Conservation (phyloP, 1,140 invertebrate species). For the Pachyrhynchus sulphureomaculatus region DNA sequence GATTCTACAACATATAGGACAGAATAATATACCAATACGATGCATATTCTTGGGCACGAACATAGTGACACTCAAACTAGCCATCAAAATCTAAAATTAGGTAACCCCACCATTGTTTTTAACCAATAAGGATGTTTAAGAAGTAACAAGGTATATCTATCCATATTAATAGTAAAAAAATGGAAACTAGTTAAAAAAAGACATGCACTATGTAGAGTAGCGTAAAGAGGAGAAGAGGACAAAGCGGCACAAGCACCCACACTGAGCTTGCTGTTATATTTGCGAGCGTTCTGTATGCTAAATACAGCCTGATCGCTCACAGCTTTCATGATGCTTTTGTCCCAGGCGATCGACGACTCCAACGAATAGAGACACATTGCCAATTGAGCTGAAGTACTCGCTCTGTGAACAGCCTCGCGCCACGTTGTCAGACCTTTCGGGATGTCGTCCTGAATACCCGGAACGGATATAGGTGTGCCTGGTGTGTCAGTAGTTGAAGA, state of each 20-base stretch:
- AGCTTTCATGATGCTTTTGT: conserved; percentile 99
- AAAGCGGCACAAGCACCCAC: conserved; percentile 52
- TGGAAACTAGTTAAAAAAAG: neutral
- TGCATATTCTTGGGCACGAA: no score
- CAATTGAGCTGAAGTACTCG: conserved; percentile 84
- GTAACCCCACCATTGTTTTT: no score
- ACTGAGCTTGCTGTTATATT: conserved; percentile 53
- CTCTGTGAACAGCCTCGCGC: conserved; percentile 82
- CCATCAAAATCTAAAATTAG: no score
- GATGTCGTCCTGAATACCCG: conserved; percentile 49
- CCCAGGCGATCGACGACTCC: conserved; percentile 93
- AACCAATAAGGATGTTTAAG: no score
- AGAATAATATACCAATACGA: no score
- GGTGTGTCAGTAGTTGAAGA: conserved; percentile 45
- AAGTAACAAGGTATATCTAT: no score
- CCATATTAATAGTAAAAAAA: no score
- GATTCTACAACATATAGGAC: no score
- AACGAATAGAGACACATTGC: conserved; percentile 88
- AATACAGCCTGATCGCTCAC: conserved; percentile 64
- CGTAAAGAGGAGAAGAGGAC: conserved; percentile 30
- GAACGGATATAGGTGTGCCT: conserved; percentile 31
- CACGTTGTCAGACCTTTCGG: conserved; percentile 78
- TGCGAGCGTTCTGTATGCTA: conserved; percentile 52
- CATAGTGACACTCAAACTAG: no score
- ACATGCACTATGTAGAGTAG: conserved; percentile 29